phyloP scores from a whole-genome alignment of 2,797 vertebrate species.

The Mastacembelus armatus region DNA sequence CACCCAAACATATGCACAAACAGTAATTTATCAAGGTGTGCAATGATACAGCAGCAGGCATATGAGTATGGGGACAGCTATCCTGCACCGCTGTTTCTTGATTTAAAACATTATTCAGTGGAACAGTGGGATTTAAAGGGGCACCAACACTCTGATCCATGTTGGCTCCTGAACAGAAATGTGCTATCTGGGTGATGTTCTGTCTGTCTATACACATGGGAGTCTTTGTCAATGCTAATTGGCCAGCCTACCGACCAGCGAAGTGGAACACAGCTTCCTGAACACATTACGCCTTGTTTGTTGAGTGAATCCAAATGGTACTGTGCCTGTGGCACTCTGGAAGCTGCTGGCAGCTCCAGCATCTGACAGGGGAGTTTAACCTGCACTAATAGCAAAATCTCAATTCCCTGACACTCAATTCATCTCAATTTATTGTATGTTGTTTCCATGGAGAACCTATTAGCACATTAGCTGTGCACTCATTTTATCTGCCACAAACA shows the following conservation, averaged over 20 bases:
- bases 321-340: conserved; percentile 25
- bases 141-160: conserved; percentile 55
- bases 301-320: conserved; percentile 59
- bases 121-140: conserved; percentile 55
- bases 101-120: conserved; percentile 65
- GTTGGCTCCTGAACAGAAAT: conserved; percentile 70
- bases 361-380: conserved; percentile 52
- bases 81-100: conserved; percentile 23
- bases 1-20: background rate
- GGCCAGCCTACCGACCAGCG: conserved; percentile 67
- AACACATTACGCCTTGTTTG: conserved; percentile 67
- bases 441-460: conserved; percentile 68
- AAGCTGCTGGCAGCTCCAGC: conserved; percentile 11
- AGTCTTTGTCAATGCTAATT: conserved; percentile 84
- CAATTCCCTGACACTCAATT: conserved; percentile 62
- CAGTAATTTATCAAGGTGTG: conserved; percentile 30
- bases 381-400: conserved; percentile 55
- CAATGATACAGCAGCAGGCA: conserved; percentile 16
- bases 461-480: conserved; percentile 45
- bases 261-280: conserved; percentile 74
- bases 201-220: conserved; percentile 64
- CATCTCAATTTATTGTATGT: conserved; percentile 66
- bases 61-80: conserved; percentile 5
- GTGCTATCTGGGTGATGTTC: conserved; percentile 61
- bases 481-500: conserved; percentile 38